phyloP scores from a whole-genome alignment of 2,113 vertebrate genomes.

The Rhinichthys klamathensis region DNA sequence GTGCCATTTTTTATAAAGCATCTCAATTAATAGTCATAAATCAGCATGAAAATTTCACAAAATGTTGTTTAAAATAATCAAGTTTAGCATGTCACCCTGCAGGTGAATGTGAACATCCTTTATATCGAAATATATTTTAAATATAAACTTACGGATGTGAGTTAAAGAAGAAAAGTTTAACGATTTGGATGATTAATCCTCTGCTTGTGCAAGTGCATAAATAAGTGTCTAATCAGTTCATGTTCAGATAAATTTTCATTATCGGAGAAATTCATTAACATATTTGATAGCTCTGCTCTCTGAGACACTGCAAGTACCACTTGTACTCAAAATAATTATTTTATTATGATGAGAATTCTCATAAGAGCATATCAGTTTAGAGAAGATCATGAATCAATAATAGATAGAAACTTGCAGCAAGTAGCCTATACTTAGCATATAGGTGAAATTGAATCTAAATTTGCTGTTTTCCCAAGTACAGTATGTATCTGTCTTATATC shows the following conservation, averaged over 20 bases:
- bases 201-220: conserved; percentile 3
- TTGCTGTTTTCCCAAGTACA: neutral
- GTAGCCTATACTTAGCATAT: neutral
- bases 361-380: neutral
- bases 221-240: conserved; percentile 14
- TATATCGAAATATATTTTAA: neutral
- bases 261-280: neutral
- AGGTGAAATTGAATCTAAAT: neutral
- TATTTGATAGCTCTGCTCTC: neutral
- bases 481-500: neutral
- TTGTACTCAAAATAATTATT: neutral
- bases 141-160: neutral
- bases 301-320: neutral
- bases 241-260: conserved; percentile 12
- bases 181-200: neutral
- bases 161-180: neutral
- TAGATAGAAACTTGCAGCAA: neutral
- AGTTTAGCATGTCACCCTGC: neutral
- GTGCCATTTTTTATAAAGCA: neutral
- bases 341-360: neutral
- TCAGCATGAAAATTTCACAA: neutral
- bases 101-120: neutral
- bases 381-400: neutral
- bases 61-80: neutral
- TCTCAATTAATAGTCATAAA: neutral